A percentile compares a stretch with the other conserved stretches of the same genome.
These are phyloP conservation scores for Dascillus cervinus DNA, from an alignment of 2,888 invertebrate genomes.

Conservation along the genomic window DNA sequence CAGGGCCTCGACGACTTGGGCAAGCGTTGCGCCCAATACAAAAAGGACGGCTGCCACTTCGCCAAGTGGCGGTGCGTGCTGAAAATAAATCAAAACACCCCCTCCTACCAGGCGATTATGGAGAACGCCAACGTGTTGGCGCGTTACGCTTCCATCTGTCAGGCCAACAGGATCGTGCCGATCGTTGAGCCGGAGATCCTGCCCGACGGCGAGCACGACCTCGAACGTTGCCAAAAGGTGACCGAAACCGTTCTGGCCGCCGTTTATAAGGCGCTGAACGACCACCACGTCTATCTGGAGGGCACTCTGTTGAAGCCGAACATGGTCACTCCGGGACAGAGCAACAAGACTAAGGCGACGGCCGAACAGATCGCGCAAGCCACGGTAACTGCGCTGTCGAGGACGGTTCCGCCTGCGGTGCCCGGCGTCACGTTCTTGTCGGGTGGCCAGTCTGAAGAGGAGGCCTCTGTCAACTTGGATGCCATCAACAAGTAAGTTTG, in stretches of 20 bases:
- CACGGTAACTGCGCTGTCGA: slow-evolving; percentile 81
- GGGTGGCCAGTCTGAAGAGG: slow-evolving; percentile 94
- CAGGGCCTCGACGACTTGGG: slow-evolving; percentile 69
- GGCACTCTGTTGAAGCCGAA: slow-evolving; percentile 97
- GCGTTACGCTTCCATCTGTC: slow-evolving; percentile 54
- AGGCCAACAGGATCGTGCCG: slow-evolving; percentile 56
- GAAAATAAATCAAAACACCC: slow-evolving; percentile 49
- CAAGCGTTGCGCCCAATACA: slow-evolving; percentile 53
- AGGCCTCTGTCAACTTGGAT: slow-evolving; percentile 87
- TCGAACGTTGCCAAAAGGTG: slow-evolving; percentile 56
- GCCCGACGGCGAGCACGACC: slow-evolving; percentile 53
- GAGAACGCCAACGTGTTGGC: slow-evolving; percentile 57
- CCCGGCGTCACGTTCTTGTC: slow-evolving; percentile 92
- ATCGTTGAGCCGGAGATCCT: slow-evolving; percentile 59
- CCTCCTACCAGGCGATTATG: slow-evolving; percentile 49
- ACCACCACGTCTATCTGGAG: slow-evolving; percentile 93
- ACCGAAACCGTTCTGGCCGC: slow-evolving; percentile 89
- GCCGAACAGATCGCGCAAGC: slow-evolving; percentile 79
- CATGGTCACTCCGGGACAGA: slow-evolving; percentile 61
- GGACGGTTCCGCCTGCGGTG: slow-evolving; percentile 90
- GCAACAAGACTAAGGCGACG: slow-evolving; percentile 63
- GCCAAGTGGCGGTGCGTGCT: slow-evolving; percentile 58
- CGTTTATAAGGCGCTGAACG: slow-evolving; percentile 86
- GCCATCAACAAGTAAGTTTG: slow-evolving; percentile 66
- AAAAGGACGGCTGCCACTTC: slow-evolving; percentile 55